Percentiles rank a stretch among this genome's conserved stretches.
Conservation (phyloP, 2,797 vertebrate genomes). For the Liasis olivaceus region DNA sequence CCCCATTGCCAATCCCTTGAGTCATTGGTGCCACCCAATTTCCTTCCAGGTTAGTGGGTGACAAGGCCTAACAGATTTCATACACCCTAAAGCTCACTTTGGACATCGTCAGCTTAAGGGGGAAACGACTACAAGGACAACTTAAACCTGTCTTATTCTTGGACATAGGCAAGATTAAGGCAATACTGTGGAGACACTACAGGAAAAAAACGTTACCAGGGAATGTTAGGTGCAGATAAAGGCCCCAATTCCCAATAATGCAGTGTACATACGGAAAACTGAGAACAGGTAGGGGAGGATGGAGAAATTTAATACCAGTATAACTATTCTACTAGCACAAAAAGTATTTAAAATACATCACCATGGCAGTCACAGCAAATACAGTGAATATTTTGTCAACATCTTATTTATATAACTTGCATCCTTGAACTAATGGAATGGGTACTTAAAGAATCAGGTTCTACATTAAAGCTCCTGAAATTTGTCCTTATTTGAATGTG, state of each 20-base stretch:
- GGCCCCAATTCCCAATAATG: neutral
- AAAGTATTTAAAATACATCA: neutral
- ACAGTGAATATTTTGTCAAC: neutral
- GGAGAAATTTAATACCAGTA: neutral
- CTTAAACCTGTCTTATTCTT: neutral
- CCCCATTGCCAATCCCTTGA: neutral
- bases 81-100: neutral
- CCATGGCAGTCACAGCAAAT: constrained; percentile 6
- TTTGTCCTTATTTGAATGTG: neutral
- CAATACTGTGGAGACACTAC: neutral
- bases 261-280: neutral
- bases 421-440: constrained; percentile 9
- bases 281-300: neutral
- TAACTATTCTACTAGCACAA: neutral
- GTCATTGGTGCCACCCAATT: neutral
- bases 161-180: neutral
- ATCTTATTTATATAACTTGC: constrained; percentile 23
- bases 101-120: neutral
- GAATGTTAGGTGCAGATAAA: neutral
- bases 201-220: neutral
- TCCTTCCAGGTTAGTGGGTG: neutral
- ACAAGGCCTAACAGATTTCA: neutral
- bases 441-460: neutral
- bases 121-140: neutral
- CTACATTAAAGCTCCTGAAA: neutral